Evolutionary conservation across 2,113 vertebrate species (phyloP).

Genomic region (Charina bottae): DNA sequence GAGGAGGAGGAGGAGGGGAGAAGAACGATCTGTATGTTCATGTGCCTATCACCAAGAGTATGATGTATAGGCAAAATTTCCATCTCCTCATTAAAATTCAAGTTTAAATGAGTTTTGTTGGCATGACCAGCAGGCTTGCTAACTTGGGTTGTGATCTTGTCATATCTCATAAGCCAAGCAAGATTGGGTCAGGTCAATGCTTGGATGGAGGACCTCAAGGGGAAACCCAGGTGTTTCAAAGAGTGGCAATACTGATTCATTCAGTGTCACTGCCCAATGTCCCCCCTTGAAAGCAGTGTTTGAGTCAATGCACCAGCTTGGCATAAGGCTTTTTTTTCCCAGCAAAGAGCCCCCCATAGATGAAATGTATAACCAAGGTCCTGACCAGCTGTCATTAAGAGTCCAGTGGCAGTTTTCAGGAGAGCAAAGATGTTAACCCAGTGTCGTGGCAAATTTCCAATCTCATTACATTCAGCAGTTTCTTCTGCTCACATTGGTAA

Average conservation of each 20-base stretch:
- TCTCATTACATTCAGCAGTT: conserved; percentile 20
- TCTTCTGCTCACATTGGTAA: background rate
- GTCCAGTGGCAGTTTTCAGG: conserved; percentile 28
- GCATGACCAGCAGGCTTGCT: conserved; percentile 22
- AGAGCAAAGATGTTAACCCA: conserved; percentile 21
- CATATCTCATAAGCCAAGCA: conserved; percentile 37
- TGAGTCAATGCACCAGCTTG: conserved; percentile 12
- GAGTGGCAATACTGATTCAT: conserved; percentile 29
- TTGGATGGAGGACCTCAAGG: conserved; percentile 13
- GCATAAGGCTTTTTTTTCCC: background rate
- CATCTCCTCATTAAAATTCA: conserved; percentile 32
- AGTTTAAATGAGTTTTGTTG: conserved; percentile 27
- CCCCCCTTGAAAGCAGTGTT: background rate
- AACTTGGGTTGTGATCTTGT: conserved; percentile 33
- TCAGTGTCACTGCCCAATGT: conserved; percentile 8
- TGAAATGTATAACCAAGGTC: conserved; percentile 29
- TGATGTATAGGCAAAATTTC: conserved; percentile 8
- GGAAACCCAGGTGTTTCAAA: conserved; percentile 28
- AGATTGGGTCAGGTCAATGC: conserved; percentile 21
- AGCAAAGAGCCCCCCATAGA: conserved; percentile 18
- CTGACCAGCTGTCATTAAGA: conserved; percentile 39
- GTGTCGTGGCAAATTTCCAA: conserved; percentile 21
- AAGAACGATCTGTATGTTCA: background rate
- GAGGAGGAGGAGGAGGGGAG: too few relatives aligned
- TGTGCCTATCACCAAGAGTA: background rate